A percentile compares a stretch with the other conserved stretches of the same genome.
phyloP scores from a whole-genome alignment of 2,113 vertebrate genomes.

The Ancistrus triradiatus region DNA sequence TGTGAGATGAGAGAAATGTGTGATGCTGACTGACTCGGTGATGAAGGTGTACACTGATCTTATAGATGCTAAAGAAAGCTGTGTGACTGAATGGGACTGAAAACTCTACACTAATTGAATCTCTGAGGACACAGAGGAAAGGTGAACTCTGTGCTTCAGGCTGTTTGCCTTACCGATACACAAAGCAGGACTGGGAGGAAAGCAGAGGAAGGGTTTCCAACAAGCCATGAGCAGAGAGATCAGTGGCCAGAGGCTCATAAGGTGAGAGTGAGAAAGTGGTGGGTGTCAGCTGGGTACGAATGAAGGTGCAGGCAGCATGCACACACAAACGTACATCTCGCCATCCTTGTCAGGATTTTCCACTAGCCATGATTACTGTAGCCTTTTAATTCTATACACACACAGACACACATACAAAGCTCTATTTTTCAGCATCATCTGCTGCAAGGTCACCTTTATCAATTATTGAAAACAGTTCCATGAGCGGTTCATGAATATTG shows the following conservation, averaged over 20 bases:
- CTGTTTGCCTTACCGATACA: background rate
- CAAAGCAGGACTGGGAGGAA: background rate
- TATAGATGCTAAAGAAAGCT: background rate
- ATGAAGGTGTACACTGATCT: background rate
- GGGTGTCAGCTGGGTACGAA: background rate
- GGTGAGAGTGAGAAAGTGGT: background rate
- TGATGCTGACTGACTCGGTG: background rate
- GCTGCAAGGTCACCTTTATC: constrained; percentile 35
- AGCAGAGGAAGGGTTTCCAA: too few species aligned
- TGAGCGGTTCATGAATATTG: constrained; percentile 9
- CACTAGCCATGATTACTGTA: too few species aligned
- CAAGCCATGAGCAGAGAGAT: background rate
- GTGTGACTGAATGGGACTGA: background rate
- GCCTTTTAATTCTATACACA: too few species aligned
- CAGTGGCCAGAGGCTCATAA: background rate
- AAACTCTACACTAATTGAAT: background rate
- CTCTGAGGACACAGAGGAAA: background rate
- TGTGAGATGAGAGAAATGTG: background rate
- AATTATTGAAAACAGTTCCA: background rate
- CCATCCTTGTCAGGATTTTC: too few species aligned
- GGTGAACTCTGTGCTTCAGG: too few species aligned
- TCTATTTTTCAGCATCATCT: constrained; percentile 1
- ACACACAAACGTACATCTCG: too few species aligned
- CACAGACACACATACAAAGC: background rate
- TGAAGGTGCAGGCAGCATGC: too few species aligned